phyloP scores from a whole-genome alignment of 2,797 vertebrate genomes.

The Pachyuromys duprasi region DNA sequence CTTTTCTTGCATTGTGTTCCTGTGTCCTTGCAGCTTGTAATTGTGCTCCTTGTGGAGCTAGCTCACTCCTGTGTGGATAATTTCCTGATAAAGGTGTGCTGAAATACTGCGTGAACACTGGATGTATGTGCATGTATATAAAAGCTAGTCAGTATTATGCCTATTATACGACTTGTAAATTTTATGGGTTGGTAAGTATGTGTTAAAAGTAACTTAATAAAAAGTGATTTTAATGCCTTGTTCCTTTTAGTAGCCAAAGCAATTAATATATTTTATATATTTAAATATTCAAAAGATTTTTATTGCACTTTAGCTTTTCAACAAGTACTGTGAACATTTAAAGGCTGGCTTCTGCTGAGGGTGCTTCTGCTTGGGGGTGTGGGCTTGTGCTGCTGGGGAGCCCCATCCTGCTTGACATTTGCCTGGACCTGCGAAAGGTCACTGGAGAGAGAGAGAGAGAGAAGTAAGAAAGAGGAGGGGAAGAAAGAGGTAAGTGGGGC shows the following conservation, averaged over 20 bases:
- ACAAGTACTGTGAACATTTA: background rate
- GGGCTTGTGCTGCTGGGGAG: too few relatives aligned
- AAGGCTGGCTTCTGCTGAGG: background rate
- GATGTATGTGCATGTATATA: too few relatives aligned
- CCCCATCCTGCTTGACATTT: too few relatives aligned
- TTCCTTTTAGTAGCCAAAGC: constrained; percentile 18
- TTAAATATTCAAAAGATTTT: background rate
- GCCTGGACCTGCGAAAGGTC: too few relatives aligned
- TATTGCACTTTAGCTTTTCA: background rate
- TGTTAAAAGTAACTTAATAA: constrained; percentile 16
- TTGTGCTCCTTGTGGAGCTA: background rate
- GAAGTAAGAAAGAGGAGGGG: background rate
- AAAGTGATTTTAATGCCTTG: background rate
- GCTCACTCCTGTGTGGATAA: background rate
- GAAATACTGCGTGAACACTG: background rate
- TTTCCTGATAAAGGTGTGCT: background rate
- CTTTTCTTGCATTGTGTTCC: background rate
- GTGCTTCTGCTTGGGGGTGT: background rate
- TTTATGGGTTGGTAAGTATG: background rate
- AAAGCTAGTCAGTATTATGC: background rate
- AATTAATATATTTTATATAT: constrained; percentile 23
- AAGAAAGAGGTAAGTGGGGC: background rate
- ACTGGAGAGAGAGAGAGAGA: too few relatives aligned
- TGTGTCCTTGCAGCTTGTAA: background rate
- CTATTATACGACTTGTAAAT: background rate